Conservation (phyloP, 2,888 invertebrate species). For the Rhogogaster chlorosoma region DNA sequence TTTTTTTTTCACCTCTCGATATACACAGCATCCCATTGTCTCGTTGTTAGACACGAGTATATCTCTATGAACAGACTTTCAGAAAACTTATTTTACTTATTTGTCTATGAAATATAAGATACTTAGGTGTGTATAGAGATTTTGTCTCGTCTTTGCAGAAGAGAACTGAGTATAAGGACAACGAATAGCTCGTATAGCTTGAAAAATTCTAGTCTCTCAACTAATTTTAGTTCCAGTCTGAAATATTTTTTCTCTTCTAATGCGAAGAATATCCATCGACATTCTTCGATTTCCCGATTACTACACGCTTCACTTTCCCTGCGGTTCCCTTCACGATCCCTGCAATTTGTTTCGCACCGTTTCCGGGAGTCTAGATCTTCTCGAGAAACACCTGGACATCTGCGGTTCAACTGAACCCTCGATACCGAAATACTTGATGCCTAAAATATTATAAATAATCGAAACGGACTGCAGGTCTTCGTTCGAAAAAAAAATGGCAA, state of each 20-base stretch:
- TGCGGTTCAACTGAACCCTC: background rate
- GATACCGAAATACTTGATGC: background rate
- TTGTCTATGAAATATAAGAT: background rate
- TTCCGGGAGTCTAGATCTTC: background rate
- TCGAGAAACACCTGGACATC: background rate
- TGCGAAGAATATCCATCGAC: background rate
- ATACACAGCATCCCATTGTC: background rate
- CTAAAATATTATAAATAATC: background rate
- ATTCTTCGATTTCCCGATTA: background rate
- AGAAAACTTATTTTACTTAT: background rate
- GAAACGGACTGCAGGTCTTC: too few relatives aligned
- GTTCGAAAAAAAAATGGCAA: too few relatives aligned
- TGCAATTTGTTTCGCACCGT: background rate
- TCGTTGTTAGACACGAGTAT: constrained; percentile 2
- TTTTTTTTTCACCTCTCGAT: background rate
- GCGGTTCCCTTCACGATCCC: background rate
- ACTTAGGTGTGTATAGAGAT: too few relatives aligned
- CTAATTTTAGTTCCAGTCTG: background rate
- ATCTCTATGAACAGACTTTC: background rate
- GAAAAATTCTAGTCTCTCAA: background rate
- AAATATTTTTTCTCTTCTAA: background rate
- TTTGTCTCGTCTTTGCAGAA: too few relatives aligned
- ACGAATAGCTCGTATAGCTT: too few relatives aligned
- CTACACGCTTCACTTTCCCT: background rate
- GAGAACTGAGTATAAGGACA: too few relatives aligned